A percentile compares a stretch with the other conserved stretches of the same genome.
Conservation (phyloP, 2,113 vertebrate species). For the Agapornis roseicollis region DNA sequence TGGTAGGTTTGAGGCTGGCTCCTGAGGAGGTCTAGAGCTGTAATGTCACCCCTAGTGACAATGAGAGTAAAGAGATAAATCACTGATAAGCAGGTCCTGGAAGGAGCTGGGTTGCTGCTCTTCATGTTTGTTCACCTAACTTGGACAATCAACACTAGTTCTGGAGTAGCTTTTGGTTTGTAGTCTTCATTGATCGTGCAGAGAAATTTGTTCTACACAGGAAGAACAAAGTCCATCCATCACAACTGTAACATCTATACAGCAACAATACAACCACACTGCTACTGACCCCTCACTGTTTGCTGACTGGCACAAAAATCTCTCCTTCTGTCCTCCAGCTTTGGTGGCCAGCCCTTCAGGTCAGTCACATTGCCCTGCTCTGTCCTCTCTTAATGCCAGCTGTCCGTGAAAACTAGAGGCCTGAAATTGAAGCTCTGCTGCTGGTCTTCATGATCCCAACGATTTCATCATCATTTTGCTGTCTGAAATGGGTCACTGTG, state of each 20-base stretch:
- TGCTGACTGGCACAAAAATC: neutral
- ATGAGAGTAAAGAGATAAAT: neutral
- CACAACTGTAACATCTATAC: neutral
- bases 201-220: neutral
- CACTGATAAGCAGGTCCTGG: neutral
- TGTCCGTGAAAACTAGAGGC: neutral
- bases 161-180: neutral
- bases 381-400: neutral
- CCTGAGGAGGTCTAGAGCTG: neutral
- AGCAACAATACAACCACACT: neutral
- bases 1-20: neutral
- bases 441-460: neutral
- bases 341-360: neutral
- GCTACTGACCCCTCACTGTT: neutral
- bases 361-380: neutral
- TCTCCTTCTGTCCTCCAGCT: neutral
- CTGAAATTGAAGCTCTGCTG: neutral
- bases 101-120: neutral
- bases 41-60: neutral
- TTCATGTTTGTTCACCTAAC: neutral
- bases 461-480: neutral
- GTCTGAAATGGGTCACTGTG: neutral
- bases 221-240: neutral
- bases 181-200: accelerated
- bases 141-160: neutral